Base-by-base conservation (phyloP, 2,888 invertebrate genomes). In the Sesamia inferens region DNA sequence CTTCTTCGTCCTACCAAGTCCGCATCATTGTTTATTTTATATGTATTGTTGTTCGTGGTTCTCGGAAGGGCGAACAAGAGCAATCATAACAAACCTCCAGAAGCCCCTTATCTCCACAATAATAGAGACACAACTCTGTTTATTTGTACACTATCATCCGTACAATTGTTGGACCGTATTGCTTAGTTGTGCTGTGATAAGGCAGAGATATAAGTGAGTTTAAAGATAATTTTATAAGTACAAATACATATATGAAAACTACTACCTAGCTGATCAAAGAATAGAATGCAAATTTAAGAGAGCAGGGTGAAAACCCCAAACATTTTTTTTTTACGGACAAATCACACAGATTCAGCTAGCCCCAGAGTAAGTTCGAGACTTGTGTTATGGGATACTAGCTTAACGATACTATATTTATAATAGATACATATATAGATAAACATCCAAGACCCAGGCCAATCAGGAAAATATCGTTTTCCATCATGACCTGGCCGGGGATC, bases 31-130 rank as follows among this genome's bases (percentile, higher is more conserved):
- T 89, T 87, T 87, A 83, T 88, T 87, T 88, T 88, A 79, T 81
- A 86, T 31, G n/a, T 31, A 3, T 89, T 88, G 86, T 89, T 88
- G 76, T 82, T 80, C 66, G 78, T 79, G 62, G 74, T 91, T 90
- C 89, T 83, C 74, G 80, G 91, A 91, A 91, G 86, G 84, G 85
- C 79, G 78, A 77, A 83, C 84, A 80, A 84, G 84, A 84, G 87
- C 70, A 82, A 69, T 79, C 67, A 75, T 72, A 79, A 83, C 79
- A 72, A 77, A 69, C 54, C 66, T 74, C 57, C 73, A 79, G 64
- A 66, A 66, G 78, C 62, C 59, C 67, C 77, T 83, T 82, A 79
- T 81, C 77, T 76, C 68, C 67, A 71, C 68, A 76, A 85, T 77
- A 85, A 79, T 57, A 79, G 61, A 79, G 72, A 78, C 61, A 79